Evolutionary conservation across 1,140 invertebrate genomes (phyloP).

Genomic region (Leptopilina clavipes): DNA sequence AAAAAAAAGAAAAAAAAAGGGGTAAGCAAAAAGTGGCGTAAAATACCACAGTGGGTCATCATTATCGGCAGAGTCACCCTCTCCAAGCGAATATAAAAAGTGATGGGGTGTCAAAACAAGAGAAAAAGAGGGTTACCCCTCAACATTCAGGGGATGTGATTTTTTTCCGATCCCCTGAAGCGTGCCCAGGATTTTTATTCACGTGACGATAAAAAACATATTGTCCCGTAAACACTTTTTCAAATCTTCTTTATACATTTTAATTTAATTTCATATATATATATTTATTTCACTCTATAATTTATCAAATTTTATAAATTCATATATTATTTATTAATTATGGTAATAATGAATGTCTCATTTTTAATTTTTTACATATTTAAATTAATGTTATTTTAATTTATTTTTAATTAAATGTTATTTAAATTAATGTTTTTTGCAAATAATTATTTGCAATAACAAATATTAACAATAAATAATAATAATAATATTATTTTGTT

Average conservation of each 20-base stretch:
- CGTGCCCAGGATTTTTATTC: slow-evolving; percentile 52
- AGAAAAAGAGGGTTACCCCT: slow-evolving; percentile 30
- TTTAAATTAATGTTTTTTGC: too few species aligned
- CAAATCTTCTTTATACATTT: not conserved
- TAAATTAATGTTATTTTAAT: too few species aligned
- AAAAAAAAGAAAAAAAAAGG: slow-evolving; percentile 16
- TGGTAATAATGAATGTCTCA: too few species aligned
- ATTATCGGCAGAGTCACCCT: slow-evolving; percentile 22
- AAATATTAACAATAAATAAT: too few species aligned
- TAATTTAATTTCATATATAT: not conserved
- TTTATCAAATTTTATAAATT: too few species aligned
- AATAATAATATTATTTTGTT: too few species aligned
- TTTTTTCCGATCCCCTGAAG: slow-evolving; percentile 27
- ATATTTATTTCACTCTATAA: too few species aligned
- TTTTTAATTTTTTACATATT: too few species aligned
- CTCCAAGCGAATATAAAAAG: slow-evolving; percentile 49
- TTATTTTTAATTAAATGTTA: too few species aligned
- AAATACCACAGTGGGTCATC: slow-evolving; percentile 31
- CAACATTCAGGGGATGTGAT: slow-evolving; percentile 11
- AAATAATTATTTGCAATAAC: too few species aligned
- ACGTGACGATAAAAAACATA: slow-evolving; percentile 28
- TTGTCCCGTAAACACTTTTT: not conserved
- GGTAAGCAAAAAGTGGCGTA: not conserved
- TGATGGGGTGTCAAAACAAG: slow-evolving; percentile 57
- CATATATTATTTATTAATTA: too few species aligned